A percentile compares a stretch with the other conserved stretches of the same genome.
phyloP scores from a whole-genome alignment of 2,797 vertebrate genomes.

The Rallus crepitans region DNA sequence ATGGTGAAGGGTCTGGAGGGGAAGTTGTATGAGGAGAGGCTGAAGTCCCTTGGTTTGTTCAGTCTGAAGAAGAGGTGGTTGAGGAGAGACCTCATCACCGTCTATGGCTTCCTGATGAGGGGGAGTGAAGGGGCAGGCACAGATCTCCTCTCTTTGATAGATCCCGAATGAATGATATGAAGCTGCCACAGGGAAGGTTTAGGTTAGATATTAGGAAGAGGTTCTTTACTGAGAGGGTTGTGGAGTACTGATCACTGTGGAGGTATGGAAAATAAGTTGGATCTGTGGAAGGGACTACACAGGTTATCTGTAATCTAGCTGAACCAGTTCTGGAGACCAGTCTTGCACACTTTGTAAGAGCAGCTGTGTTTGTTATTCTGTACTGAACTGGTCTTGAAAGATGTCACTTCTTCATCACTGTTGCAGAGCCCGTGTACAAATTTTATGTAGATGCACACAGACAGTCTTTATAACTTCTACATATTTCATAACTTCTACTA shows the following conservation, averaged over 20 bases:
- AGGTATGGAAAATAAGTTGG: neutral
- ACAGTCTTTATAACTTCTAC: neutral
- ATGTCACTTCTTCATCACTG: neutral
- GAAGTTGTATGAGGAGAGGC: too few species aligned
- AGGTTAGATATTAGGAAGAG: too few species aligned
- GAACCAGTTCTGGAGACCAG: neutral
- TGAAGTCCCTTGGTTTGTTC: too few species aligned
- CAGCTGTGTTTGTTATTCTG: neutral
- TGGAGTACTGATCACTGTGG: neutral
- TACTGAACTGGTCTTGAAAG: neutral
- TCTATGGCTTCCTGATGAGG: too few species aligned
- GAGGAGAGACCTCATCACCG: too few species aligned
- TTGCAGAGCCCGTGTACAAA: neutral
- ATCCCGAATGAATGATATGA: too few species aligned
- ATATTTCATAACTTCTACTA: neutral
- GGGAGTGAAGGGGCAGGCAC: too few species aligned
- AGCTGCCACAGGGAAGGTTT: too few species aligned
- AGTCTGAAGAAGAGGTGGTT: too few species aligned
- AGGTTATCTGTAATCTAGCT: neutral
- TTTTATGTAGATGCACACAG: neutral
- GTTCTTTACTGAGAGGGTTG: too few species aligned
- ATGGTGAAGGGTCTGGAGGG: too few species aligned
- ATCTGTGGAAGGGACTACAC: neutral
- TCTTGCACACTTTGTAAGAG: neutral
- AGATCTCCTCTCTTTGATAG: too few species aligned